These are phyloP conservation scores for Mobula birostris DNA, from an alignment of 2,113 vertebrate species.

Conservation along the genomic window DNA sequence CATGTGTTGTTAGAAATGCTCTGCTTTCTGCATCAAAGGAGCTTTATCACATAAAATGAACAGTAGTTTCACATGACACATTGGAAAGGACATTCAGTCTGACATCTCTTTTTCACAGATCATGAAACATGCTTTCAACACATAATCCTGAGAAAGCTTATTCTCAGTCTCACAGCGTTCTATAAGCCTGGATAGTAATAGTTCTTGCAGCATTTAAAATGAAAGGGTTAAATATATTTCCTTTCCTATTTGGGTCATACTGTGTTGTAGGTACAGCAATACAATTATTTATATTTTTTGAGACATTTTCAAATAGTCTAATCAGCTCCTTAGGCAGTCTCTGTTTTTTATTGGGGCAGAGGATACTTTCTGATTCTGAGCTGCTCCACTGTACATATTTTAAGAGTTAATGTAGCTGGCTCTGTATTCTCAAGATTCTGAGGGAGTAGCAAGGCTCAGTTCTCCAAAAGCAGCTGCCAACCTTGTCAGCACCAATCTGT, in stretches of 20 bases:
- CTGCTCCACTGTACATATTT: constrained; percentile 33
- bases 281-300: constrained; percentile 1
- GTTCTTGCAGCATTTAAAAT: background rate
- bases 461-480: constrained; percentile 64
- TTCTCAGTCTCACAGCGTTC: background rate
- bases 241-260: background rate
- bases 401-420: constrained; percentile 52
- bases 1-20: background rate
- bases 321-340: background rate
- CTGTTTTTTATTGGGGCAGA: constrained; percentile 8
- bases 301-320: background rate
- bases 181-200: background rate
- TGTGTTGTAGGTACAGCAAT: background rate
- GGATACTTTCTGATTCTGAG: background rate
- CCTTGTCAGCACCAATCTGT: constrained; percentile 81
- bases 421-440: constrained; percentile 43
- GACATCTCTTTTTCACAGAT: constrained; percentile 11
- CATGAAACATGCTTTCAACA: constrained; percentile 5
- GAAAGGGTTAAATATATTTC: constrained; percentile 32
- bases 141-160: background rate
- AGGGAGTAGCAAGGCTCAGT: constrained; percentile 53
- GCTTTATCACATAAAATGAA: constrained; percentile 17
- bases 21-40: constrained; percentile 20
- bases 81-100: background rate
- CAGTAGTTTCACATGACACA: background rate